Conservation (phyloP, 2,113 vertebrate species). For the Climacteris rufus region DNA sequence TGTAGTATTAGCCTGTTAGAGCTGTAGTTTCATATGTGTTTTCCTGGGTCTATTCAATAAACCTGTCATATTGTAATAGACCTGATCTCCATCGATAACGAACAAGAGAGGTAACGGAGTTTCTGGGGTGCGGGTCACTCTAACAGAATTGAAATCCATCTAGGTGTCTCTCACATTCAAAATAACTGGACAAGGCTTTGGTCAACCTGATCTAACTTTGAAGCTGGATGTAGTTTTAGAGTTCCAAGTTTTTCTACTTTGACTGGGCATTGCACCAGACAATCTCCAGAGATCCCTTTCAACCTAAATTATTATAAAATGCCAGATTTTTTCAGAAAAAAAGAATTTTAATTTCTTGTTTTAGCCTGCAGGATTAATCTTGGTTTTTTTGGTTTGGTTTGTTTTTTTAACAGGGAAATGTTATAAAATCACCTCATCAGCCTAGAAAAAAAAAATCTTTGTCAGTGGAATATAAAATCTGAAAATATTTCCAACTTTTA, state of each 20-base stretch:
- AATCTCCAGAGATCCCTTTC: background rate
- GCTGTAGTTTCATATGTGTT: too few species aligned
- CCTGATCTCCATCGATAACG: too few species aligned
- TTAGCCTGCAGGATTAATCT: background rate
- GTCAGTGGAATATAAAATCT: background rate
- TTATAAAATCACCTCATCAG: background rate
- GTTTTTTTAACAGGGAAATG: background rate
- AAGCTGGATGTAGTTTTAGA: background rate
- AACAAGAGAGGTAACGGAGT: too few species aligned
- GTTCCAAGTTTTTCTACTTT: background rate
- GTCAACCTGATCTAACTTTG: background rate
- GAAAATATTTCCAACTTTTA: background rate
- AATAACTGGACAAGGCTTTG: background rate
- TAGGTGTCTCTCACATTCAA: too few species aligned
- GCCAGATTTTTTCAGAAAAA: background rate
- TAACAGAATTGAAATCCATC: too few species aligned
- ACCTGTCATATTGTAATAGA: too few species aligned
- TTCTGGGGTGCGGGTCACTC: too few species aligned
- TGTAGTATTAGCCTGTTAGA: too few species aligned
- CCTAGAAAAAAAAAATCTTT: background rate
- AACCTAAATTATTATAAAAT: background rate
- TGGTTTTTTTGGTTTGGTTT: too few species aligned
- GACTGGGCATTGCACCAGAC: background rate
- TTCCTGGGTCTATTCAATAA: too few species aligned
- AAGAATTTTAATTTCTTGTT: background rate